Base-by-base conservation (phyloP, 2,113 vertebrate genomes). In the Martes martes region DNA sequence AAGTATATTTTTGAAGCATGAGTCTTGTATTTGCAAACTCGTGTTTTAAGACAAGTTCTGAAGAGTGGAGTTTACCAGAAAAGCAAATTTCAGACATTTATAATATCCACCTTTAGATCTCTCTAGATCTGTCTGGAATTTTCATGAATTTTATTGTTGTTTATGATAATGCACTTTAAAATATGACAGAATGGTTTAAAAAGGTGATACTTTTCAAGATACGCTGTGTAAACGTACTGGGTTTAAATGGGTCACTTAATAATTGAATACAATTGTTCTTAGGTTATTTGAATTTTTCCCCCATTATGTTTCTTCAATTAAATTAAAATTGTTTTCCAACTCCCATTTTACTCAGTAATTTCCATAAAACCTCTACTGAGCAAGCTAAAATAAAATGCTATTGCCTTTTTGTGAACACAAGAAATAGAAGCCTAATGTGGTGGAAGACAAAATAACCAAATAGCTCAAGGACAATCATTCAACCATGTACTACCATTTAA, bases 321-420 rank as follows among this genome's bases (percentile, higher is more conserved):
- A 85, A 82, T 74, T 83, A 90, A 97, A 96, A 93, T 63, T 95
- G 6, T 28, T 93, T 97, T 89, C 33, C 33, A 91, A 76, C 24
- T 79, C 39, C 55, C 69, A 50, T 84, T 96, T 85, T 69, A 96
- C 55, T 94, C 74, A 65, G 36, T 78, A 86, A 84, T 91, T 97
- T 97, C 57, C 73, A 92, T 83, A 84, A 93, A 88, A 39, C 2
- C 7, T 74, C 50, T 91, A 83, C n/a, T 86, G 26, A 95, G 28
- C 55, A 95, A 83, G 31, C 55, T 79, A 96, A 93, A 85, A 97
- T n/a, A 83, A 95, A 95, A 91, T 80, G 28, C 28, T 81, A 83
- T 50, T 91, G 50, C n/a, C 42, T 90, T 97, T 96, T 71, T 45
- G 11, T 61, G 36, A 31, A 63, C 23, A 87, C 80, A 92, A 86